Base-by-base conservation (phyloP, 2,888 invertebrate species). In the Latrodectus hesperus region DNA sequence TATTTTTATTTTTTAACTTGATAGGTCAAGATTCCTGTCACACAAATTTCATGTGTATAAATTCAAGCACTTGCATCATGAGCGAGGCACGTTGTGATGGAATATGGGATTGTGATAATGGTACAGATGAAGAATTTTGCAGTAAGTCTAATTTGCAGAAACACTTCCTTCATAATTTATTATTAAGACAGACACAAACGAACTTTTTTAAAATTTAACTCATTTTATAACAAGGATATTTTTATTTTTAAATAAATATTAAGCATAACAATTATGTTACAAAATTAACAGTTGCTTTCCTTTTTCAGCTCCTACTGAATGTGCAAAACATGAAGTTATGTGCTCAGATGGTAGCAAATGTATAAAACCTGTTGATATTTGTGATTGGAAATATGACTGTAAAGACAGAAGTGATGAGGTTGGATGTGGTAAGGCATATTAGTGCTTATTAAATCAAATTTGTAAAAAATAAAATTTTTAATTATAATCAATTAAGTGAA, bases 111-210 rank as follows among this genome's bases (percentile, higher is more conserved):
- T 97, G 96, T 91, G 92, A 92, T 0, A 96, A 96, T 91, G 94
- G 94, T 14, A 95, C 95, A 0, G 96, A 97, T 91, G 96, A 97
- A 91, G 93, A 94, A 11, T 92, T 93, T 85, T 94, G 94, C 91
- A 92, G 93, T 93, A 92, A 92, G 92, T 92, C 12, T n/a, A 38
- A n/a, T 38, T 72, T 52, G 14, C 22, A 75, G 11, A 60, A 11
- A 26, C 12, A 22, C n/a, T 53, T 72, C 38, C 1, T 6, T 38
- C 6, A 38, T 38, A 6, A 38, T 38, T 38, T 38, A 38, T 6
- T 38, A 38, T 38, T 38, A 6, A 4, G 6, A 38, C 6, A 38
- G 6, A 38, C 6, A 38, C 38, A 6, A 38, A 38, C 2, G 6
- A 38, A 38, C 4, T 6, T 38, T 60, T 8, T 38, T 38, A 6